Conservation (phyloP, 2,888 invertebrate species). For the Luffia ferchaultella region DNA sequence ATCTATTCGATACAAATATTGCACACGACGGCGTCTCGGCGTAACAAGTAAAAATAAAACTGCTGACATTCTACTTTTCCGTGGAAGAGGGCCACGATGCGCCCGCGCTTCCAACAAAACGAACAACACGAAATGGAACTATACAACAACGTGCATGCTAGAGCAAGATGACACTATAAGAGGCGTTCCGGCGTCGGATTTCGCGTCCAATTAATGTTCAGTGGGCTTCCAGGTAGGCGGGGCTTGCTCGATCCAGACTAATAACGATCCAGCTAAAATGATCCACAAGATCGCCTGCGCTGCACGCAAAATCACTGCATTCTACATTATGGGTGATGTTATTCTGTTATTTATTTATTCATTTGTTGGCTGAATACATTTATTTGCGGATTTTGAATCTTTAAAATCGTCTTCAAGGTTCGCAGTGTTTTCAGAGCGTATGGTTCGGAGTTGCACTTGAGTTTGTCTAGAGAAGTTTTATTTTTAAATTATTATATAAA, state of each 20-base stretch:
- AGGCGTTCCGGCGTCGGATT: slow-evolving; percentile 51
- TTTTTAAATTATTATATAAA: too few relatives aligned
- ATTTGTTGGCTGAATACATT: slow-evolving; percentile 6
- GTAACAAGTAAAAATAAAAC: slow-evolving; percentile 42
- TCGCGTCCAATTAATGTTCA: slow-evolving; percentile 62
- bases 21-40: slow-evolving; percentile 43
- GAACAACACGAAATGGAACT: slow-evolving; percentile 27
- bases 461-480: too few relatives aligned
- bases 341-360: slow-evolving; percentile 25
- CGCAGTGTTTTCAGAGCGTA: too few relatives aligned
- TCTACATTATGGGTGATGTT: slow-evolving; percentile 52
- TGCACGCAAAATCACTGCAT: slow-evolving; percentile 21
- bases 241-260: slow-evolving; percentile 46
- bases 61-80: slow-evolving; percentile 53
- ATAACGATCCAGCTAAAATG: slow-evolving; percentile 60
- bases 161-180: slow-evolving; percentile 28
- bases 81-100: slow-evolving; percentile 44
- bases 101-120: slow-evolving; percentile 49
- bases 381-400: slow-evolving; percentile 12
- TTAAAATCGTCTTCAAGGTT: too few relatives aligned
- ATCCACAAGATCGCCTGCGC: slow-evolving; percentile 55
- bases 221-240: slow-evolving; percentile 58
- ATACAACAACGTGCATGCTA: slow-evolving; percentile 24
- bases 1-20: slow-evolving; percentile 56
- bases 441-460: too few relatives aligned